Base-by-base conservation (phyloP, 2,888 invertebrate species). In the Tolmerus cingulatus region DNA sequence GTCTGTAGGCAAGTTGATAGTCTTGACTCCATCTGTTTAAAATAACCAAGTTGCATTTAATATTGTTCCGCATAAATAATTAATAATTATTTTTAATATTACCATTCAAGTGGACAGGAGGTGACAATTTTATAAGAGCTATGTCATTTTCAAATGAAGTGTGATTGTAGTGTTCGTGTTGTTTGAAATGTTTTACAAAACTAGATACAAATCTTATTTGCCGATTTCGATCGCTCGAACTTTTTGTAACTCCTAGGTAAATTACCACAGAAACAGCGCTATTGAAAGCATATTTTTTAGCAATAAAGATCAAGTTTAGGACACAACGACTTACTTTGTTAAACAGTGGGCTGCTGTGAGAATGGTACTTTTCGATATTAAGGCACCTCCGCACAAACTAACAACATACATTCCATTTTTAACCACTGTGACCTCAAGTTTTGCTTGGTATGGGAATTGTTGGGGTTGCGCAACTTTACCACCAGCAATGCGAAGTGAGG, bases 391-490 rank as follows among this genome's bases (percentile, higher is more conserved):
- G 12, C 76, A 76, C 19, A 76, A 76, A 16, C 0, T 12, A 12
- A n/a, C 5, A 8, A 2, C 4, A 40, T n/a, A 0, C 8, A 12
- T 9, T 27, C 76, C 34, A 5, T 76, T 12, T 4, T 37, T 40
- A n/a, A 16, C 5, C n/a, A 76, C 1, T 76, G n/a, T 34, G 5
- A 40, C 34, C 7, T 76, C 34, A 76, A 76, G 34, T 16, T n/a
- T 34, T 1, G 37, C 37, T 8, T 76, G 76, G 37, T 92, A 92
- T 79, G 92, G 92, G 79, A 92, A 92, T 51, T 90, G 89, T 81
- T 91, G 89, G 0, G 90, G 90, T 87, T 90, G 89, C 5, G 92
- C 92, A 23, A 91, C 91, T 87, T 90, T 90, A 37, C 92, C 92
- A 51, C 92, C 92, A 84, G 92, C 90, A 5, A 92, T 92, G 43